Evolutionary conservation across 35 echinoderm and acorn worm species (phyloP), one percentile per base, ranked within the genome.

Genomic region (Heliocidaris tuberculata): DNA sequence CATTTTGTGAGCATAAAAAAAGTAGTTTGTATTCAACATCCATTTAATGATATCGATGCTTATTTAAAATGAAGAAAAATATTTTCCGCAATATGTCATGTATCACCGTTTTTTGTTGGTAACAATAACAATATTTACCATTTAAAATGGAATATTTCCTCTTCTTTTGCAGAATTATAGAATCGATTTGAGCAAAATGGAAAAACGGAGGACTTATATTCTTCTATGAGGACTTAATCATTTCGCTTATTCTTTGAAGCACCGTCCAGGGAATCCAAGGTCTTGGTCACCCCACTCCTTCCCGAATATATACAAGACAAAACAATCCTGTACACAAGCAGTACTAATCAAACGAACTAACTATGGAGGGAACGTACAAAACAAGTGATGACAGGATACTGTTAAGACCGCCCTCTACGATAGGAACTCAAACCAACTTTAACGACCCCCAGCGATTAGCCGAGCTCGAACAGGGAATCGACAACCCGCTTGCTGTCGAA

Each of bases 401-500:
- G 31, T 48, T 89, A 48, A 32, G 87, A 42, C 87, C 87, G 30
- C 87, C 87, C 12, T 89, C 87, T 32, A 32, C 87, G 31, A n/a
- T 89, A 5, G 87, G 87, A 13, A 89, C 87, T 48, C 87, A 89
- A 48, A 89, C 87, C 31, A 89, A 89, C 47, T 89, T 89, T 5
- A 35, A 71, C 35, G 94, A 94, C 27, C 31, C 42, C 6, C 47
- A 94, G 32, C 4, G 42, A 31, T 35, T 15, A 56, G 29, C 32
- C 59, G 59, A 32, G 27, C 54, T 65, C 21, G 70, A 94, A 60
- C 92, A n/a, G 16, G 85, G 85, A 32, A 85, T 94, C 49, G 94
- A 85, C 32, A 86, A 85, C 48, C 31, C 70, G 11, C 70, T 94
- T 27, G 61, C 59, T 15, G 85, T 48, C 31, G 94, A 94, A 30